These are phyloP conservation scores for Thalpophila matura DNA, from an alignment of 2,888 invertebrate genomes.

Conservation along the genomic window DNA sequence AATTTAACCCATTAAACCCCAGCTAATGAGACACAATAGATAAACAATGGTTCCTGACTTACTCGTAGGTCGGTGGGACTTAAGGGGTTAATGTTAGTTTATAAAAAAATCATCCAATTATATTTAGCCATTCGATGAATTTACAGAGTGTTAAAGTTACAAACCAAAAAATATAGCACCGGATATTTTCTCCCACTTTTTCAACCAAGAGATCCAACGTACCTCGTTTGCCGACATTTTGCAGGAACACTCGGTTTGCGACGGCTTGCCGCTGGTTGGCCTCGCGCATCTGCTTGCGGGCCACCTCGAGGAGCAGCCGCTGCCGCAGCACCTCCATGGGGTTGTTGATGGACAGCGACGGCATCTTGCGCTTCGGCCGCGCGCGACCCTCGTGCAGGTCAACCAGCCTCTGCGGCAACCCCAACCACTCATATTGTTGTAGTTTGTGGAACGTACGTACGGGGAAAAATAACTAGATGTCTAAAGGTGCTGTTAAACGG, in stretches of 20 bases:
- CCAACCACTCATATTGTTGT: slow-evolving; percentile 45
- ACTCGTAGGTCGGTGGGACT: too few relatives aligned
- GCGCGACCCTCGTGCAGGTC: slow-evolving; percentile 78
- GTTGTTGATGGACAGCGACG: slow-evolving; percentile 96
- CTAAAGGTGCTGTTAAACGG: too few relatives aligned
- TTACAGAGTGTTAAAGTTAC: too few relatives aligned
- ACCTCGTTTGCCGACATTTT: slow-evolving; percentile 94
- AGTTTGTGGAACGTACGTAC: slow-evolving; percentile 9
- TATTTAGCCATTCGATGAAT: too few relatives aligned
- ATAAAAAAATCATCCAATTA: too few relatives aligned
- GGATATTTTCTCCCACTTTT: too few relatives aligned
- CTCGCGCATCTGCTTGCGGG: slow-evolving; percentile 95
- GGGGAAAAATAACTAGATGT: too few relatives aligned
- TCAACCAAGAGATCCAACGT: neutral
- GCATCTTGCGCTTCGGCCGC: slow-evolving; percentile 92
- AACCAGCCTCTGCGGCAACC: slow-evolving; percentile 73
- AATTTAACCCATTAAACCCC: too few relatives aligned
- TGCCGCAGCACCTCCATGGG: slow-evolving; percentile 96
- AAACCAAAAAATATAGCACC: too few relatives aligned
- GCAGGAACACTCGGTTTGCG: slow-evolving; percentile 94
- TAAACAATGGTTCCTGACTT: too few relatives aligned
- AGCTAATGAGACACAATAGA: too few relatives aligned
- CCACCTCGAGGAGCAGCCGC: slow-evolving; percentile 95
- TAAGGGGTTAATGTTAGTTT: too few relatives aligned
- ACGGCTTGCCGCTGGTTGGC: slow-evolving; percentile 93